Evolutionary conservation across 2,888 invertebrate genomes (phyloP), one percentile per base, ranked within the genome.

Genomic region (Protula sp.): DNA sequence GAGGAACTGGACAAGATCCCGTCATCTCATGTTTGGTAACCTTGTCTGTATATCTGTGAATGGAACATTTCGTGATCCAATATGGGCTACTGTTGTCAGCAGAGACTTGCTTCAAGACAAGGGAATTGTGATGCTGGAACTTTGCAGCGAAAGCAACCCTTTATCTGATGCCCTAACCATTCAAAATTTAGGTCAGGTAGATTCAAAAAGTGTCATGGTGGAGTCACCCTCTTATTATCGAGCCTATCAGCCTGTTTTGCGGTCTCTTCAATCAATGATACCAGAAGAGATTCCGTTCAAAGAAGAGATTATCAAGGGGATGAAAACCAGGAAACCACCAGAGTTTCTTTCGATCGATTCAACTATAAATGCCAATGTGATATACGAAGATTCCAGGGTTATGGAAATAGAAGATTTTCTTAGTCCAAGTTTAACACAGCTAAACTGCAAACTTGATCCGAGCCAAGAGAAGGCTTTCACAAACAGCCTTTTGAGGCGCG

Each of bases 161-260:
- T 48, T 50, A n/a, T n/a, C 26, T 9, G 60, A 55, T 29, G 24
- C 31, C 9, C 58, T 53, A 3, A 48, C 50, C 30, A 31, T 65
- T 14, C 29, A 47, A 4, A 19, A 24, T 2, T 45, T 64, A 2
- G 14, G 22, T 19, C 31, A 38, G n/a, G 38, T 31, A 2, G 47
- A 29, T 38, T 50, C 38, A 2, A 30, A 54, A 2, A 53, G 47
- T 2, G 30, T 86, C 0, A 87, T 90, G 87, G 84, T 88, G 2
- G 89, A 90, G 74, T 87, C 88, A 59, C 86, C 86, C 57, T 86
- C 88, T 0, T 91, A 87, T 76, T 90, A 90, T 72, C 89, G 89
- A 72, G 89, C 90, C 0, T 91, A 90, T 72, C 84, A 87, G 64
- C 86, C 87, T 70, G 88, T 89, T 0, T 81, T 89, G 56, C 85